Evolutionary conservation across 2,113 vertebrate genomes (phyloP).

Genomic region (Eolophus roseicapilla): DNA sequence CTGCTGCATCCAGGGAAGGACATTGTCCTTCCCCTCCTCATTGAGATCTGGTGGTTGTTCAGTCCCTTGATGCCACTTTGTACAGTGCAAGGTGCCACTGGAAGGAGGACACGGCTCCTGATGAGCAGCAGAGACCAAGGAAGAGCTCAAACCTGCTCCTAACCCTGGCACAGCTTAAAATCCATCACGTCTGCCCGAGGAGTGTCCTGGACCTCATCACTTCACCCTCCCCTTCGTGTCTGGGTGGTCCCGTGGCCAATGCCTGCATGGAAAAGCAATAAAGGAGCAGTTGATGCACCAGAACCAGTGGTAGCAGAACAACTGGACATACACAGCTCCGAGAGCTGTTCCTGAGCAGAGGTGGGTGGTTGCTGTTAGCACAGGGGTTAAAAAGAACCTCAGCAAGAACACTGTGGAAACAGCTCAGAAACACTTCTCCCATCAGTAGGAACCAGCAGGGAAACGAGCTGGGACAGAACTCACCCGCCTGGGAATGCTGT

Average conservation of each 20-base stretch:
- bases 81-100: accelerated
- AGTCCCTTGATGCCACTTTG: not conserved
- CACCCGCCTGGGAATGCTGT: not conserved
- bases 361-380: not conserved
- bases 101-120: not conserved
- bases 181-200: no score
- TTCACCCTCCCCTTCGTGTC: accelerated
- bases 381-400: not conserved
- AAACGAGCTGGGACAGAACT: not conserved
- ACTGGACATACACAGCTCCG: not conserved
- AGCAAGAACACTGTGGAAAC: not conserved
- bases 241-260: not conserved
- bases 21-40: no score
- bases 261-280: not conserved
- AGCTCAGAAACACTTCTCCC: not conserved
- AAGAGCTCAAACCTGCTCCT: not conserved
- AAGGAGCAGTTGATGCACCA: not conserved
- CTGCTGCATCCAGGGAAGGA: not conserved
- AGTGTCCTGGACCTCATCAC: not conserved
- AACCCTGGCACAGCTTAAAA: not conserved
- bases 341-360: not conserved
- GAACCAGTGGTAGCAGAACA: not conserved
- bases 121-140: not conserved
- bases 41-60: not conserved
- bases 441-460: not conserved